Evolutionary conservation across 1,140 invertebrate genomes (phyloP).

Genomic region (Epicauta chinensis): DNA sequence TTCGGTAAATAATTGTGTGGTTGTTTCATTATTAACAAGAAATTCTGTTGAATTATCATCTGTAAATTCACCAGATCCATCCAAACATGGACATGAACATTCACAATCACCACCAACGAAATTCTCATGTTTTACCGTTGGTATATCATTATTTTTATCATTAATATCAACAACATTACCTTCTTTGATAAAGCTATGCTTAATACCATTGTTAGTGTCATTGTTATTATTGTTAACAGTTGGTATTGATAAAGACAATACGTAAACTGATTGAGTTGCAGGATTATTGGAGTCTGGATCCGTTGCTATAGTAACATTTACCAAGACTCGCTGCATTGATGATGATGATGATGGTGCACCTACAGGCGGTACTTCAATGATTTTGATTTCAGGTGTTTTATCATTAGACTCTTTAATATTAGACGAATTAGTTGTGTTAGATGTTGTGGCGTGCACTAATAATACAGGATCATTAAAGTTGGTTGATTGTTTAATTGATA

Average conservation of each 20-base stretch:
- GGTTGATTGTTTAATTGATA: conserved; percentile 15
- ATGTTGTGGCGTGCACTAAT: conserved; percentile 8
- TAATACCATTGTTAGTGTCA: conserved; percentile 42
- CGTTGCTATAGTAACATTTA: conserved; percentile 68
- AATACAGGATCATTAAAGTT: conserved; percentile 21
- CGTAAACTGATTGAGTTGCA: conserved; percentile 57
- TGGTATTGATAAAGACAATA: conserved; percentile 65
- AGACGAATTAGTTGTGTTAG: conserved; percentile 17
- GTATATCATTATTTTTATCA: conserved; percentile 5
- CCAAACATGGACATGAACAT: conserved; percentile 59
- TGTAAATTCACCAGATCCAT: conserved; percentile 33
- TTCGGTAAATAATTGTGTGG: conserved; percentile 2
- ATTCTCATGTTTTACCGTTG: conserved; percentile 8
- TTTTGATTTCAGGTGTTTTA: conserved; percentile 27
- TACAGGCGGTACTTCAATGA: conserved; percentile 33
- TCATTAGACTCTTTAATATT: conserved; percentile 12
- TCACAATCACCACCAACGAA: conserved; percentile 59
- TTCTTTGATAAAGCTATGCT: conserved; percentile 40
- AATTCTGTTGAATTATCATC: conserved; percentile 21
- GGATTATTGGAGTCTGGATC: conserved; percentile 50
- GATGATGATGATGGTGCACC: not conserved
- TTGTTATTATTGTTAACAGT: conserved; percentile 48
- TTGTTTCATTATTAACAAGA: not conserved
- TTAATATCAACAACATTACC: not conserved
- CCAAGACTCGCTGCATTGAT: conserved; percentile 53